Conservation (phyloP, 2,888 invertebrate genomes). For the Xanthorhoe spadicearia region DNA sequence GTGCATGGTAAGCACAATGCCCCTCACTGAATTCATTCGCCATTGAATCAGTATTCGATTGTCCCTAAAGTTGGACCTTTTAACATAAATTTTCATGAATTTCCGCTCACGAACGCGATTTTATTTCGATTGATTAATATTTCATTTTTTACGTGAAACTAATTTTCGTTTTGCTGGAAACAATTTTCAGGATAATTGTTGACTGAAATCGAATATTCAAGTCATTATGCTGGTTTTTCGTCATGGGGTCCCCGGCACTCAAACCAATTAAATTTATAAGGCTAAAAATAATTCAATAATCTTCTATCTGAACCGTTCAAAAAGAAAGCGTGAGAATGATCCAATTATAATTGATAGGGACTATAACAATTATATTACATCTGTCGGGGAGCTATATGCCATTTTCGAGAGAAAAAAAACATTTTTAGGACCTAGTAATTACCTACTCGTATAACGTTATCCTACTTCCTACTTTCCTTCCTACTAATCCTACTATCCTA, state of each 20-base stretch:
- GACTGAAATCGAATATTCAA: constrained; percentile 31
- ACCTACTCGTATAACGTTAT: too few relatives aligned
- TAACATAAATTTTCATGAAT: constrained; percentile 59
- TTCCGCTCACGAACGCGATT: constrained; percentile 45
- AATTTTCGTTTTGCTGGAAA: constrained; percentile 30
- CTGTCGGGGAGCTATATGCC: constrained; percentile 28
- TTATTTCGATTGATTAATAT: constrained; percentile 34
- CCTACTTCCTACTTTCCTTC: too few relatives aligned
- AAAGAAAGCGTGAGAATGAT: constrained; percentile 53
- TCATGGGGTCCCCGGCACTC: constrained; percentile 26
- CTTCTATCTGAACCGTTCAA: constrained; percentile 42
- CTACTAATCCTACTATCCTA: too few relatives aligned
- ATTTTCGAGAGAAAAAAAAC: background rate
- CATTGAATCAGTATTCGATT: constrained; percentile 75
- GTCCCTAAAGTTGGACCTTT: constrained; percentile 62
- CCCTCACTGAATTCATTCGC: constrained; percentile 66
- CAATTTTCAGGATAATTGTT: constrained; percentile 25
- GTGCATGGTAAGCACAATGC: constrained; percentile 73
- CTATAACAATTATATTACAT: constrained; percentile 61
- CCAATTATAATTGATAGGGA: constrained; percentile 61
- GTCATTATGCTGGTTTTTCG: constrained; percentile 33
- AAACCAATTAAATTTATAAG: constrained; percentile 38
- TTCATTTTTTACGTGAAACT: constrained; percentile 30
- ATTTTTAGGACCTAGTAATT: too few relatives aligned
- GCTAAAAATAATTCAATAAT: constrained; percentile 42